Base-by-base conservation (phyloP, 2,797 vertebrate species). In the Lophotriccus pileatus region DNA sequence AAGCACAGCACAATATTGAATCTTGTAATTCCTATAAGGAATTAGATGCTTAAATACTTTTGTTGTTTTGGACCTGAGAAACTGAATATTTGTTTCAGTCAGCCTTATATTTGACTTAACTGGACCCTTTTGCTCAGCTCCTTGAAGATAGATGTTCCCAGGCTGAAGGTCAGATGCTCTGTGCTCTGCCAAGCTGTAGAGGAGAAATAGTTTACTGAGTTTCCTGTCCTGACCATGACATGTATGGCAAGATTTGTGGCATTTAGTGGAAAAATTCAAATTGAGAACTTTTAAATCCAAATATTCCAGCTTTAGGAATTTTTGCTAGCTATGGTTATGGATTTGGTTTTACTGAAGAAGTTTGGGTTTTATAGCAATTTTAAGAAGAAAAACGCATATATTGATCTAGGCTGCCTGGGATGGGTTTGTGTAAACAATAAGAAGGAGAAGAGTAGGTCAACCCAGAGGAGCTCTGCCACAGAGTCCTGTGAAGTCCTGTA, bases 401-500 rank as follows among this genome's bases (percentile, higher is more conserved):
- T n/a, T 22, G 19, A 72, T 46, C 30, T 47, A 27, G 75, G 37
- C 7, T 79, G 59, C 8, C 19, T 9, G 2, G 25, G 20, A 27
- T 43, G 12, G 10, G 10, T 47, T 84, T 78, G 25, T 62, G n/a
- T 41, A 59, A 67, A 24, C 4, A 55, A 27, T 24, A 44, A n/a
- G 30, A 53, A 87, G 43, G 85, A 85, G 49, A 72, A 63, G 21
- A 46, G 30, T 27, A 37, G 12, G 12, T 37, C 30, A 72, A 10
- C 7, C 4, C 13, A 9, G 37, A 79, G 43, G 34, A 60, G 19
- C 24, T n/a, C 36, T 76, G 14, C 28, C 43, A 53, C 0, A 0
- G 60, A 28, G 20, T n/a, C 16, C n/a, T 53, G 39, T 16, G 25
- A 62, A 80, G 53, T 76, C 43, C 32, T 60, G 28, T 44, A 39